A percentile compares a stretch with the other conserved stretches of the same genome.
phyloP scores from a whole-genome alignment of 2,797 vertebrate genomes.

The Valencia hispanica region DNA sequence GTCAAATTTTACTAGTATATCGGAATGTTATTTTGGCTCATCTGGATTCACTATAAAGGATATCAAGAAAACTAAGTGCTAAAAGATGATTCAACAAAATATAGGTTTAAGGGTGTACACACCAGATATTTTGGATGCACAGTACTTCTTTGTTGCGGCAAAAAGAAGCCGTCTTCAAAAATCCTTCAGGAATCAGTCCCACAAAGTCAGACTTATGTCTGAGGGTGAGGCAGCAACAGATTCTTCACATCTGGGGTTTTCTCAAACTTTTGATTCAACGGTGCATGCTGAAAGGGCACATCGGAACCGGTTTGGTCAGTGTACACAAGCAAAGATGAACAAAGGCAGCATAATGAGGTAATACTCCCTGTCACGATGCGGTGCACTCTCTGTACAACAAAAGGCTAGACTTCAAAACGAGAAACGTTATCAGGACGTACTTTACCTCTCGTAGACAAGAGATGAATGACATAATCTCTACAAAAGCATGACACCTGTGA shows the following conservation, averaged over 20 bases:
- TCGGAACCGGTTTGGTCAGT: slow-evolving; percentile 6
- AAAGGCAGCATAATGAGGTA: neutral
- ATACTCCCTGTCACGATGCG: neutral
- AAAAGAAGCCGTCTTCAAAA: neutral
- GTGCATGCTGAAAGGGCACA: neutral
- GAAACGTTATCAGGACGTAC: neutral
- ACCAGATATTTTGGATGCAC: neutral
- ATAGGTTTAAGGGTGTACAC: neutral
- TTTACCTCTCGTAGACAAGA: neutral
- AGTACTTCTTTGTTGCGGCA: neutral
- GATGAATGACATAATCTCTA: neutral
- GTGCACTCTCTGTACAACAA: neutral
- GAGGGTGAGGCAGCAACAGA: neutral
- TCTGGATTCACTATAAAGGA: neutral
- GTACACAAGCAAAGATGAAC: neutral
- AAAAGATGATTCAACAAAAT: neutral
- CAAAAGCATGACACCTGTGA: neutral
- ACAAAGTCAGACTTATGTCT: neutral
- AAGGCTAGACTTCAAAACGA: neutral
- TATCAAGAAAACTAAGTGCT: neutral
- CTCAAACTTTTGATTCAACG: neutral
- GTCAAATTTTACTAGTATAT: neutral
- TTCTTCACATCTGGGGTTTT: neutral
- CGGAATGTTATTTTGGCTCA: neutral
- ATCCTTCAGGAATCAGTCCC: neutral